These are phyloP conservation scores for Sylvilagus bachmani DNA, from an alignment of 2,113 vertebrate genomes.

Conservation along the genomic window DNA sequence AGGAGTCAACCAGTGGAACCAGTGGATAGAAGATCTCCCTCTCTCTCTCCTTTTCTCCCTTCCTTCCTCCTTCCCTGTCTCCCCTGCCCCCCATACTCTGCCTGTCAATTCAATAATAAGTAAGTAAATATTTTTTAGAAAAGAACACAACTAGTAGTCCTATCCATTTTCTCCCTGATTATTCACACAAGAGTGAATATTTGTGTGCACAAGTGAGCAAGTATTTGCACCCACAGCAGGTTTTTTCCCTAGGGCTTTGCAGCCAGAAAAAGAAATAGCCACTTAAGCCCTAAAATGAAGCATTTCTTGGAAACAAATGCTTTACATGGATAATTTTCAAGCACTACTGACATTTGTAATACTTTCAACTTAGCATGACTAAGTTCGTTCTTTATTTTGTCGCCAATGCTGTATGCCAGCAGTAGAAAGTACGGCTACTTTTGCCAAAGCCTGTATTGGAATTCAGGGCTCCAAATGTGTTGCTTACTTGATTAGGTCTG, in stretches of 20 bases:
- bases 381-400: constrained; percentile 39
- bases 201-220: no score
- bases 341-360: neutral
- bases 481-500: neutral
- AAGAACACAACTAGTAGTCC: neutral
- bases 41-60: no score
- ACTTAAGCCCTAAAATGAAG: neutral
- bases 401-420: neutral
- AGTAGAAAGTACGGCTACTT: neutral
- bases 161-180: neutral
- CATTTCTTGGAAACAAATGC: constrained; percentile 43
- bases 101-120: no score
- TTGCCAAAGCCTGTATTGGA: neutral
- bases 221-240: no score
- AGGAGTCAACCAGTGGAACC: no score
- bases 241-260: neutral
- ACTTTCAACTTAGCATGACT: neutral
- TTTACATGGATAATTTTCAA: constrained; percentile 42
- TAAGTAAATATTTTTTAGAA: no score
- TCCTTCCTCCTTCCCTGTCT: no score
- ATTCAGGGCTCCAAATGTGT: neutral
- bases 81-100: no score
- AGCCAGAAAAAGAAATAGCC: neutral
- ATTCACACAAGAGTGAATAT: neutral
- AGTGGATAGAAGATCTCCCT: no score